Evolutionary conservation across 2,113 vertebrate genomes (phyloP).

Genomic region (Tychaedon coryphoeus): DNA sequence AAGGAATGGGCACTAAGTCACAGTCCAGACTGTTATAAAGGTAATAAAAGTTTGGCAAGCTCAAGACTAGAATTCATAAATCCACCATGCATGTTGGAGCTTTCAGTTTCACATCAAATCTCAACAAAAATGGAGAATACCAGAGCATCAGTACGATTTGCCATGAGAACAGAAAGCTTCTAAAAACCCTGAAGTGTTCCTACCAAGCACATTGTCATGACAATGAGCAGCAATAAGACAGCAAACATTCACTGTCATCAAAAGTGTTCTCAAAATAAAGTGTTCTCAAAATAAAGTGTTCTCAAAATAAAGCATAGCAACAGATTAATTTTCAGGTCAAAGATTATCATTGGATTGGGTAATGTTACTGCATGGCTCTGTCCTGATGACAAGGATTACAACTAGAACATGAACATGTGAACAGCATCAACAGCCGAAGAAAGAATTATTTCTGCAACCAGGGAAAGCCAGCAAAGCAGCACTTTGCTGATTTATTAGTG

Average conservation of each 20-base stretch:
- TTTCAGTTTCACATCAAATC: conserved; percentile 14
- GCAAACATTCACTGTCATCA: background rate
- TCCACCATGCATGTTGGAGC: background rate
- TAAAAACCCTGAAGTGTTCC: background rate
- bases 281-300: background rate
- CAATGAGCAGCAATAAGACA: background rate
- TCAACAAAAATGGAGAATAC: background rate
- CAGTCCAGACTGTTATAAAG: background rate
- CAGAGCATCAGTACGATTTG: background rate
- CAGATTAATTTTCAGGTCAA: background rate
- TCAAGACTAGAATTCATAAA: background rate
- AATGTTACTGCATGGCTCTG: background rate
- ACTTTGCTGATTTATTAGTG: background rate
- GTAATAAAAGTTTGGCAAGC: background rate
- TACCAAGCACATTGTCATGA: background rate
- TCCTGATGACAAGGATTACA: background rate
- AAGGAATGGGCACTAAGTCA: background rate
- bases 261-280: background rate
- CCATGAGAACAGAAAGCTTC: background rate
- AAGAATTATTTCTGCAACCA: background rate
- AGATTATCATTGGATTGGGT: background rate
- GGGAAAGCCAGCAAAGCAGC: background rate
- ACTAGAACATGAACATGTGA: background rate
- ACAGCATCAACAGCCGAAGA: background rate
- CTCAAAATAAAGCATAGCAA: background rate